Base-by-base conservation (phyloP, 2,797 vertebrate genomes). In the Ctenopoma multispine region DNA sequence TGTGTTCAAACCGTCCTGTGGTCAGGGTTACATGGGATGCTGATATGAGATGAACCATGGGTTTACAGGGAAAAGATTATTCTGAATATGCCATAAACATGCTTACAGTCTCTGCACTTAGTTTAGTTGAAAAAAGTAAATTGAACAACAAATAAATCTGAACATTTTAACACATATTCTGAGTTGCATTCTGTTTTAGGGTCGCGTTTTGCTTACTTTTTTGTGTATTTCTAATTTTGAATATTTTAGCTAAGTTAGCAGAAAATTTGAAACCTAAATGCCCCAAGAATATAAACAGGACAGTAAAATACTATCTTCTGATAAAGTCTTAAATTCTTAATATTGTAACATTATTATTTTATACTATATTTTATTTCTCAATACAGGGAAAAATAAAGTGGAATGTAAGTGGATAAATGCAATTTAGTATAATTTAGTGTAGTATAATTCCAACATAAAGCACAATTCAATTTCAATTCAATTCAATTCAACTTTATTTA, bases 1-100 rank as follows among this genome's bases (percentile, higher is more conserved):
- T 56, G 36, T 60, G 46, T 44, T 48, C 5, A 55, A 70, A 64
- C 5, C 20, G 17, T 44, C 53, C 13, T 59, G 21, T 8, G 7
- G 14, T 21, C n/a, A 10, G 18, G 17, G 23, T 47, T 8, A 18
- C 38, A 27, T 17, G 23, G n/a, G 36, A 27, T 29, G 5, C 23
- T 6, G 23, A 44, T 27, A 68, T 49, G 34, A 49, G 20, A 17
- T 60, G 13, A 29, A 9, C 17, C 48, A 55, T 18, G 34, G 10
- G 62, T 29, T 38, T 50, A 43, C 29, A 21, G 7, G 20, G 18
- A 21, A 31, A 47, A 36, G 13, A 9, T 61, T 34, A 47, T 47
- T 60, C 20, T 31, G 46, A 36, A 49, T 49, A 21, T 36, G 56
- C n/a, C 9, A 5, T 58, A 17, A n/a, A 11, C 40, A 12, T 41